Evolutionary conservation across 2,113 vertebrate species (phyloP).

Genomic region (Hyperopisus bebe): DNA sequence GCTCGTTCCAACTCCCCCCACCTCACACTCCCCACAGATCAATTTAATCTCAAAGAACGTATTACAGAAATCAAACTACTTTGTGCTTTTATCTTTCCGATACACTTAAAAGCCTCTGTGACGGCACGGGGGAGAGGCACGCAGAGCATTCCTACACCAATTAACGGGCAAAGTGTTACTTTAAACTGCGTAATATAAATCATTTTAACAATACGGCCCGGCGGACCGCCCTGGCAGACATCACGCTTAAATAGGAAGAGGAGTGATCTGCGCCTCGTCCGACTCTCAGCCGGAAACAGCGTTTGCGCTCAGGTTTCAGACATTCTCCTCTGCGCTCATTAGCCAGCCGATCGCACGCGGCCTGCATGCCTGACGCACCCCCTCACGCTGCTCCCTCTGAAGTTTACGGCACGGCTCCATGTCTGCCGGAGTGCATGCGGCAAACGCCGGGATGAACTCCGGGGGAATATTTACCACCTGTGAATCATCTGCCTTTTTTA

Average conservation of each 20-base stretch:
- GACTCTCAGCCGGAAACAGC: background rate
- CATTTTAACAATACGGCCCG: background rate
- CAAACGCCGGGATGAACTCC: background rate
- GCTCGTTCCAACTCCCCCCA: constrained; percentile 21
- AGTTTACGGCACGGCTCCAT: background rate
- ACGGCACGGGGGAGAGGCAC: background rate
- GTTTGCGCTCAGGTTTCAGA: background rate
- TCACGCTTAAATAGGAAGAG: background rate
- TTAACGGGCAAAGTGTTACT: constrained; percentile 8
- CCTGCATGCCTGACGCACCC: background rate
- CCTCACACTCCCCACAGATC: constrained; percentile 52
- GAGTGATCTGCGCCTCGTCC: background rate
- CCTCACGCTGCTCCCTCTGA: background rate
- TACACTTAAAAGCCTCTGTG: constrained; percentile 34
- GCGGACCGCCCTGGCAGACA: background rate
- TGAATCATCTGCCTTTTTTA: background rate
- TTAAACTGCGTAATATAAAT: constrained; percentile 11
- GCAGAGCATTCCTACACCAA: background rate
- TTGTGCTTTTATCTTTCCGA: constrained; percentile 37
- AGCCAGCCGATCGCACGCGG: background rate
- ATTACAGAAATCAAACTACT: constrained; percentile 48
- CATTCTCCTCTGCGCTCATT: background rate
- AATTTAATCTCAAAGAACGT: constrained; percentile 48
- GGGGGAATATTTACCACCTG: background rate
- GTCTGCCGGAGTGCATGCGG: background rate